These are phyloP conservation scores for Lepeophtheirus nordmannii DNA, from an alignment of 2,888 invertebrate species.

Conservation along the genomic window DNA sequence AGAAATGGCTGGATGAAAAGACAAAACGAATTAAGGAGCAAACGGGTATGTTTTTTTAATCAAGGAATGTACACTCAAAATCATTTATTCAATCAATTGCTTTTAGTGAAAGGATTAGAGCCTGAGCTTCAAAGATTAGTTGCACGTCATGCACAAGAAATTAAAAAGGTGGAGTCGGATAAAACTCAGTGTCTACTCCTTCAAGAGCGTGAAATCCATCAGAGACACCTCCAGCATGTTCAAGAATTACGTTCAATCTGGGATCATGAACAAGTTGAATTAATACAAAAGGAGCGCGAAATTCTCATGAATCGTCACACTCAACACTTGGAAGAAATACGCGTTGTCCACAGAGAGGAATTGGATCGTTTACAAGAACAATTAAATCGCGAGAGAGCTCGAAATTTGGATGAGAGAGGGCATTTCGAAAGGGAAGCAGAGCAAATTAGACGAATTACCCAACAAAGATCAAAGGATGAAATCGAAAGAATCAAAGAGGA, in stretches of 20 bases:
- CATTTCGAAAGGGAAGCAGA: conserved; percentile 10
- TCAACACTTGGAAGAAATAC: background rate
- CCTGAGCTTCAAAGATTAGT: conserved; percentile 13
- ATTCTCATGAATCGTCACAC: conserved; percentile 3
- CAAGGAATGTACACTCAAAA: too few relatives aligned
- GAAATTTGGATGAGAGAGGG: background rate
- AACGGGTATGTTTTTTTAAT: background rate
- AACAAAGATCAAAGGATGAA: conserved; percentile 3
- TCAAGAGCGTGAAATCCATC: conserved; percentile 11
- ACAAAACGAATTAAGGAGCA: conserved; percentile 14
- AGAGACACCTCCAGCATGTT: conserved; percentile 14
- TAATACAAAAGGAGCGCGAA: background rate
- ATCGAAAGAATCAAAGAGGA: conserved; percentile 4
- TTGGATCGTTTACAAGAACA: conserved; percentile 3
- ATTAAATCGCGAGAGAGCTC: background rate
- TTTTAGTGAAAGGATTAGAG: conserved; percentile 6
- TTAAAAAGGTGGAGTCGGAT: background rate
- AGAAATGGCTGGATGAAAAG: conserved; percentile 18
- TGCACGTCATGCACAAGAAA: background rate
- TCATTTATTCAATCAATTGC: too few relatives aligned
- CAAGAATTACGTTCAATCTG: background rate
- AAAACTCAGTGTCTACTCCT: background rate
- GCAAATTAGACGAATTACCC: conserved; percentile 3
- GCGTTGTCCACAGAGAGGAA: background rate
- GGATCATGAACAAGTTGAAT: background rate